phyloP scores from a whole-genome alignment of 2,797 vertebrate genomes.

The Rhabdomys pumilio region DNA sequence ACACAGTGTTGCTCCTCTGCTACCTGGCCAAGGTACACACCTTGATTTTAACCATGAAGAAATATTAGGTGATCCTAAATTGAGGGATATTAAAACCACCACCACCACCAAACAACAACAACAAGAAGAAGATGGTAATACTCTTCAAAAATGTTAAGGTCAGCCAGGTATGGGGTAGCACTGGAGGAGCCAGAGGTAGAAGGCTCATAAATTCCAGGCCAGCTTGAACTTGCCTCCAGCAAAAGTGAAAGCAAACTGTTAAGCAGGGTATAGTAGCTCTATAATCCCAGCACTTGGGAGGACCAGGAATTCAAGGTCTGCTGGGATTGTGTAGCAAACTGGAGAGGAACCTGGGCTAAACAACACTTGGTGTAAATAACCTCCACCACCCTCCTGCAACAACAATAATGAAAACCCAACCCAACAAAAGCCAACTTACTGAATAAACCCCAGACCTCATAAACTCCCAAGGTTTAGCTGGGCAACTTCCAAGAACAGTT shows the following conservation, averaged over 20 bases:
- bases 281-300: not conserved
- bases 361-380: not conserved
- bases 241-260: not conserved
- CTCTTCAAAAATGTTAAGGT: slow-evolving; percentile 35
- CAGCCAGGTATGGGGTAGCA: not conserved
- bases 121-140: not conserved
- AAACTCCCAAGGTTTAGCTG: not conserved
- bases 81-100: not conserved
- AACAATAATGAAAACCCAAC: not conserved
- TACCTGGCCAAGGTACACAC: not conserved
- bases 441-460: not conserved
- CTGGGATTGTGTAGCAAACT: not conserved
- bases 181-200: not conserved
- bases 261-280: not conserved
- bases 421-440: not conserved
- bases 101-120: not conserved
- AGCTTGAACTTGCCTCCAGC: not conserved
- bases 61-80: not conserved
- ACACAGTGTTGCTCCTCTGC: not conserved
- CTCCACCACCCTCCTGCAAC: not conserved
- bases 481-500: not conserved
- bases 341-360: not conserved
- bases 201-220: not conserved
- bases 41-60: not conserved
- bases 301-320: not conserved